Evolutionary conservation across 2,888 invertebrate genomes (phyloP), one percentile per base, ranked within the genome.

Genomic region (Margaritifera margaritifera): DNA sequence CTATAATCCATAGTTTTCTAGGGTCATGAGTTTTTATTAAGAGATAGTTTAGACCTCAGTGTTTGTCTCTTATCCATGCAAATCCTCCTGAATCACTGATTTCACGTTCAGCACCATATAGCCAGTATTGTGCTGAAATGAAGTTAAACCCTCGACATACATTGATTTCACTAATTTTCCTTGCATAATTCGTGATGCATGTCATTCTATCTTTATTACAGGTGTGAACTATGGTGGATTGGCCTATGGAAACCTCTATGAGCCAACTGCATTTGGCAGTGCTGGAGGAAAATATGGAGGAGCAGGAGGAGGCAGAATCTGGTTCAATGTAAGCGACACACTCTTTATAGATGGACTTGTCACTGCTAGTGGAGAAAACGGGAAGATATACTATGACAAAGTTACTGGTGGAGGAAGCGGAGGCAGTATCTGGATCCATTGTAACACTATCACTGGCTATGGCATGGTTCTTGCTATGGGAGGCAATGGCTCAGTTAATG

Each of bases 361-460:
- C 15, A 79, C 83, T 3, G 81, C 81, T 19, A 83, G 79, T 68
- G 85, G 78, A 15, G 75, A 65, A 24, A 77, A 73, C 42, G 82
- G 81, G 15, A 6, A 31, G 15, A 72, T 64, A 11, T 58, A 74
- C 11, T 53, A 68, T 0, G 69, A 64, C 20, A 56, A 68, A 6
- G 63, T 64, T 19, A 71, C 78, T 53, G 85, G 85, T n/a, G 85
- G 85, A 6, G 84, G 84, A 2, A 84, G 84, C 63, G 85, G 84
- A 11, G 85, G 85, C 1, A 82, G 83, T 62, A 78, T 85, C 18
- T 83, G 82, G 81, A 73, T 85, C 15, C 79, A 83, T 64, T 71
- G 71, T 53, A 25, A 80, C 66, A 72, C 69, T 5, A 77, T 83
- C 22, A 81, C 81, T 24, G 81, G 79, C 22, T 83, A 77, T 69